Evolutionary conservation across 2,888 invertebrate genomes (phyloP).

Genomic region (Lithophane semibrunnea): DNA sequence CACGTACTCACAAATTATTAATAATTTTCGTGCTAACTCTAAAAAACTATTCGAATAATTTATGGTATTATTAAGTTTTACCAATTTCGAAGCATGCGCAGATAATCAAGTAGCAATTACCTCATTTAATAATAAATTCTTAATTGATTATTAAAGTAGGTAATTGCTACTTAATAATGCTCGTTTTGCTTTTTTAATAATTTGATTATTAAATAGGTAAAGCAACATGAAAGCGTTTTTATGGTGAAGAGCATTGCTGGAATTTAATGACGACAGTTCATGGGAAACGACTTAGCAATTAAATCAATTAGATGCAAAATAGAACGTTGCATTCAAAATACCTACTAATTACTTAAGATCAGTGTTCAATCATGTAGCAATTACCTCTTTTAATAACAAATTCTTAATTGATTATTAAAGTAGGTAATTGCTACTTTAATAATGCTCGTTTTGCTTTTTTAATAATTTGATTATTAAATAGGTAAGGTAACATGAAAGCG

Average conservation of each 20-base stretch:
- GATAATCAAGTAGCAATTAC: neutral
- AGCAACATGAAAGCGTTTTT: neutral
- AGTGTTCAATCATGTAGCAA: neutral
- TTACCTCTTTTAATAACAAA: neutral
- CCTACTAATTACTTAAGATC: neutral
- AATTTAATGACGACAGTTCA: neutral
- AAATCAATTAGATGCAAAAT: conserved; percentile 3
- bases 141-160: neutral
- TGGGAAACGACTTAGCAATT: neutral
- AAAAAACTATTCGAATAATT: neutral
- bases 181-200: neutral
- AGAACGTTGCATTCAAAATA: neutral
- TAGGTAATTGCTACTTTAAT: neutral
- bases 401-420: neutral
- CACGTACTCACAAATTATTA: conserved; percentile 2
- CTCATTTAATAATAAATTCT: neutral
- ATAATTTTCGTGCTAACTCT: neutral
- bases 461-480: neutral
- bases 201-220: neutral
- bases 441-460: neutral
- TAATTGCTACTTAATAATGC: neutral
- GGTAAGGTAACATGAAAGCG: neutral
- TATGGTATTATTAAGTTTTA: neutral
- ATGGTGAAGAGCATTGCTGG: neutral
- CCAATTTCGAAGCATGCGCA: conserved; percentile 5